Conservation (phyloP, 2,113 vertebrate species). For the Scytalopus superciliaris region DNA sequence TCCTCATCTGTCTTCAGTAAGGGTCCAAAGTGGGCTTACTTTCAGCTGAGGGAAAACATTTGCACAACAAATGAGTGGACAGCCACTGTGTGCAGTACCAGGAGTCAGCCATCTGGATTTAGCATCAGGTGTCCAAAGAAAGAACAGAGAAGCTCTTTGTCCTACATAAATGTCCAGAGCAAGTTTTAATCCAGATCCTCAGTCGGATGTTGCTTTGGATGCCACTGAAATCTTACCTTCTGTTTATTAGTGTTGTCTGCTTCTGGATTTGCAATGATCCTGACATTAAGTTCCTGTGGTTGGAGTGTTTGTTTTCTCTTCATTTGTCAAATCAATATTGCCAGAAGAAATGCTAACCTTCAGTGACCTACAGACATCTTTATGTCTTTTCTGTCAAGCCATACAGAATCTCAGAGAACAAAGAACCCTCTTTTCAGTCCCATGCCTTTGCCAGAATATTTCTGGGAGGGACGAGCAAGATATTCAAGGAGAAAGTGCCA, state of each 20-base stretch:
- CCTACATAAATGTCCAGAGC: constrained; percentile 5
- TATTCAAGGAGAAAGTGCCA: constrained; percentile 6
- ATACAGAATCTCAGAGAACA: background rate
- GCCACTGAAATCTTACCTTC: background rate
- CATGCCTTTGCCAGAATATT: constrained; percentile 26
- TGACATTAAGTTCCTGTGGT: background rate
- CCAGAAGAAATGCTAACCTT: constrained; percentile 23
- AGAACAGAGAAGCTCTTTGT: constrained; percentile 33
- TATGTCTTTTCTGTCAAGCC: constrained; percentile 11
- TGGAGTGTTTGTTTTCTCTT: constrained; percentile 25
- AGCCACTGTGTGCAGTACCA: background rate
- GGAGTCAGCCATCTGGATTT: constrained; percentile 26
- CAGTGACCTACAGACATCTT: constrained; percentile 16
- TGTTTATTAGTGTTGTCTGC: background rate
- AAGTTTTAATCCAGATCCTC: background rate
- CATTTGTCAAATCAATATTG: constrained; percentile 7
- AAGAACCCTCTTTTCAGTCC: constrained; percentile 30
- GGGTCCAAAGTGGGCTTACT: background rate
- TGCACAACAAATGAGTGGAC: constrained; percentile 11
- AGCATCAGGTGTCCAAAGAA: background rate
- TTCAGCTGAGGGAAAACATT: constrained; percentile 18
- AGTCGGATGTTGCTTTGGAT: background rate
- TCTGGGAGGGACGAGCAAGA: background rate
- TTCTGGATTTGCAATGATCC: constrained; percentile 32
- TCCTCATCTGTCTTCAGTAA: background rate